These are phyloP conservation scores for Smithornis capensis DNA, from an alignment of 2,113 vertebrate genomes.

Conservation along the genomic window DNA sequence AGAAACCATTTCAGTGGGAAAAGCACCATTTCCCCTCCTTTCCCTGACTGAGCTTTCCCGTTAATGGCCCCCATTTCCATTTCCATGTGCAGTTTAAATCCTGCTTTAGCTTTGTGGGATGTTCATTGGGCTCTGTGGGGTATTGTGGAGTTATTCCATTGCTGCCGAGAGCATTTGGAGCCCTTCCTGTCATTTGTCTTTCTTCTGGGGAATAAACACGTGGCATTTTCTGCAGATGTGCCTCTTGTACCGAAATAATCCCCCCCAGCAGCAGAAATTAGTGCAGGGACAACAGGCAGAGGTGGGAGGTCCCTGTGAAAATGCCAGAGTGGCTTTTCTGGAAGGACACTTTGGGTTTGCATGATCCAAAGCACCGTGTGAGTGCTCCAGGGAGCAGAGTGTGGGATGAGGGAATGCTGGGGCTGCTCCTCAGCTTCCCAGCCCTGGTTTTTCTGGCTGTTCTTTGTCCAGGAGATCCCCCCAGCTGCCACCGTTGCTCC, in stretches of 20 bases:
- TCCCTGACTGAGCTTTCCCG: background rate
- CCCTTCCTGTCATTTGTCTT: background rate
- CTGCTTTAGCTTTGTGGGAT: background rate
- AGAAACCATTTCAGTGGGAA: background rate
- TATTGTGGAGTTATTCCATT: background rate
- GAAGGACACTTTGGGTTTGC: background rate
- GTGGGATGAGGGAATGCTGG: background rate
- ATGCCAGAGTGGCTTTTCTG: background rate
- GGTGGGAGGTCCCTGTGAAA: background rate
- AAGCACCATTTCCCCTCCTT: background rate
- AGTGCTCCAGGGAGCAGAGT: background rate
- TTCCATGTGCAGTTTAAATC: background rate
- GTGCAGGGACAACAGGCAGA: background rate
- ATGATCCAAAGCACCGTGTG: rapidly evolving
- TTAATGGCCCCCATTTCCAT: background rate
- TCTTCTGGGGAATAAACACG: background rate
- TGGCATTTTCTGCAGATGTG: background rate
- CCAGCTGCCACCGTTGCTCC: background rate
- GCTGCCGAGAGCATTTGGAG: slow-evolving; percentile 1
- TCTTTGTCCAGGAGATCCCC: background rate
- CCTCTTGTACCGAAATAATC: background rate
- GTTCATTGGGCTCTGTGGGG: background rate
- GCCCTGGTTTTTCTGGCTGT: background rate
- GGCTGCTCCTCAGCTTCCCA: background rate
- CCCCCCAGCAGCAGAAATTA: background rate